Evolutionary conservation across 2,888 invertebrate species (phyloP).

Genomic region (Mactromeris polynyma): DNA sequence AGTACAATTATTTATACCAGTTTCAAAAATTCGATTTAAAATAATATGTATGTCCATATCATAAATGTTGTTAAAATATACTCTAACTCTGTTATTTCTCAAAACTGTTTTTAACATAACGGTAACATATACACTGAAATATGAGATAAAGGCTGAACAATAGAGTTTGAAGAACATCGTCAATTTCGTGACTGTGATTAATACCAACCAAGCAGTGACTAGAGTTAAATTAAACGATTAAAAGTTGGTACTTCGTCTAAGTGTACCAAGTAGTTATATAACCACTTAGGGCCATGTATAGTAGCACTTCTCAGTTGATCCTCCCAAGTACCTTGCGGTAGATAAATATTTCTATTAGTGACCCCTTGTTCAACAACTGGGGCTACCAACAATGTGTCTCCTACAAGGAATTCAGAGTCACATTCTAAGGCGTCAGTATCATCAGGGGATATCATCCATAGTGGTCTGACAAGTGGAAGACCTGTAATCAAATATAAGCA

Average conservation of each 20-base stretch:
- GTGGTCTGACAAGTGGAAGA: slow-evolving; percentile 95
- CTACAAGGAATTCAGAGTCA: slow-evolving; percentile 89
- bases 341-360: slow-evolving; percentile 79
- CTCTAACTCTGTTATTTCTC: too few relatives aligned
- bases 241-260: slow-evolving; percentile 69
- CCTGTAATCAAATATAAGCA: slow-evolving; percentile 68
- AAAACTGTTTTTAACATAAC: too few relatives aligned
- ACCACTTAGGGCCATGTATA: slow-evolving; percentile 75
- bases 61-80: too few relatives aligned
- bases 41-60: too few relatives aligned
- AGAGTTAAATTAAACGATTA: background rate
- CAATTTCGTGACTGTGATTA: too few relatives aligned
- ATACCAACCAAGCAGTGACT: too few relatives aligned
- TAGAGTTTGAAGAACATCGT: too few relatives aligned
- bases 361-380: slow-evolving; percentile 82
- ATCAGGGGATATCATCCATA: slow-evolving; percentile 95
- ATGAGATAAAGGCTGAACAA: too few relatives aligned
- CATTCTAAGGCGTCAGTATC: slow-evolving; percentile 93
- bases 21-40: too few relatives aligned
- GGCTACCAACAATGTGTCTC: slow-evolving; percentile 83
- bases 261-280: slow-evolving; percentile 60
- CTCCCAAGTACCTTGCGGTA: slow-evolving; percentile 77
- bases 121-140: too few relatives aligned
- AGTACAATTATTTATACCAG: too few relatives aligned
- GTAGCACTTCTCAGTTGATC: slow-evolving; percentile 67